These are phyloP conservation scores for Cryptus viduatorius DNA, from an alignment of 2,888 invertebrate species.

Conservation along the genomic window DNA sequence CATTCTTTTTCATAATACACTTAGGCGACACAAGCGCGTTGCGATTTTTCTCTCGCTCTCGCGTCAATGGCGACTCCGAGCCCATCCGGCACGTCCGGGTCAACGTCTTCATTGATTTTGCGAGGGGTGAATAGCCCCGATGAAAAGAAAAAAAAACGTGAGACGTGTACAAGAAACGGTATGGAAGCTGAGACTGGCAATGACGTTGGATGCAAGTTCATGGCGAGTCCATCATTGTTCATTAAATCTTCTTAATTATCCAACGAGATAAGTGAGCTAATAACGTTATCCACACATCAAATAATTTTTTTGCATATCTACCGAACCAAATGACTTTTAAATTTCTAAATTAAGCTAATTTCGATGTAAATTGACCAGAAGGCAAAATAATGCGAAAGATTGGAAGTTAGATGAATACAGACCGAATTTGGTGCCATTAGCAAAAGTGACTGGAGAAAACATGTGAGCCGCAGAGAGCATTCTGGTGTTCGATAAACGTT, in stretches of 20 bases:
- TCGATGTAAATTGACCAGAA: not conserved
- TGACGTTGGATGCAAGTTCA: not conserved
- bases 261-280: too few species aligned
- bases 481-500: slow-evolving; percentile 25
- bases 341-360: not conserved
- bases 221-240: not conserved
- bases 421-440: not conserved
- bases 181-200: not conserved
- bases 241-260: not conserved
- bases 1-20: slow-evolving; percentile 10
- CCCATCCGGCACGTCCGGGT: not conserved
- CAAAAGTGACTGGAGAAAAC: not conserved
- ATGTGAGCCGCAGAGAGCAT: not conserved
- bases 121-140: not conserved
- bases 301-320: not conserved
- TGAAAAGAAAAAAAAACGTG: not conserved
- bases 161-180: not conserved
- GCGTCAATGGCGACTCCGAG: not conserved
- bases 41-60: slow-evolving; percentile 8
- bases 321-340: not conserved
- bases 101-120: slow-evolving; percentile 28
- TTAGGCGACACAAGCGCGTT: slow-evolving; percentile 25
- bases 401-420: not conserved
- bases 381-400: not conserved
- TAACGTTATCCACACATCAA: too few species aligned